These are phyloP conservation scores for Nineta flava DNA, from an alignment of 2,888 invertebrate species.

Conservation along the genomic window DNA sequence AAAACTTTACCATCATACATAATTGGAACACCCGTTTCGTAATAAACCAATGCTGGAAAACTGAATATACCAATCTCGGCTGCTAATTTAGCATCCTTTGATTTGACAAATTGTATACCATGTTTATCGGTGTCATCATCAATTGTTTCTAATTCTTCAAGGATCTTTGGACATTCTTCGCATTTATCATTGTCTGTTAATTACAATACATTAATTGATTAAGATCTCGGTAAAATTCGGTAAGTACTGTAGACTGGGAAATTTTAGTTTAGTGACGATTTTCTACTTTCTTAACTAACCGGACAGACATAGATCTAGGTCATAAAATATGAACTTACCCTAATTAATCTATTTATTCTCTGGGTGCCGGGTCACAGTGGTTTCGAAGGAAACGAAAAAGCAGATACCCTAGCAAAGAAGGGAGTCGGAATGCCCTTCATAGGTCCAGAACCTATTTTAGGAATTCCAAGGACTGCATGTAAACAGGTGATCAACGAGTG, in stretches of 20 bases:
- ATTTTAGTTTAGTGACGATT: too few relatives aligned
- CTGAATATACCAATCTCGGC: slow-evolving; percentile 85
- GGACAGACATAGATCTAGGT: too few relatives aligned
- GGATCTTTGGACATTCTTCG: slow-evolving; percentile 65
- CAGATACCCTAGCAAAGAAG: too few relatives aligned
- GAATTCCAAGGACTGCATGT: too few relatives aligned
- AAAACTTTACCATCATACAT: slow-evolving; percentile 78
- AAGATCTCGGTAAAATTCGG: background rate
- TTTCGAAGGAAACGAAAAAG: too few relatives aligned
- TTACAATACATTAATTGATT: slow-evolving; percentile 1
- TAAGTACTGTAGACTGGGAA: background rate
- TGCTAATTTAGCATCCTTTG: slow-evolving; percentile 75
- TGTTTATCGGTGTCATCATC: slow-evolving; percentile 87
- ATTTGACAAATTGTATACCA: slow-evolving; percentile 87
- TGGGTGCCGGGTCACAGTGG: too few relatives aligned
- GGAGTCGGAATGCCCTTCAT: too few relatives aligned
- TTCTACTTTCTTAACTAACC: too few relatives aligned
- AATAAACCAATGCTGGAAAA: slow-evolving; percentile 83
- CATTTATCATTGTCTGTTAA: slow-evolving; percentile 66
- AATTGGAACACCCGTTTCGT: slow-evolving; percentile 84
- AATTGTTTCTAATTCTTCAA: slow-evolving; percentile 80
- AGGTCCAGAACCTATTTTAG: too few relatives aligned
- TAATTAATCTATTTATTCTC: too few relatives aligned
- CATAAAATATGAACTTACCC: too few relatives aligned
- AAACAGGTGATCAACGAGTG: too few relatives aligned